Base-by-base conservation (phyloP, 1,140 invertebrate species). In the Elysia chlorotica region DNA sequence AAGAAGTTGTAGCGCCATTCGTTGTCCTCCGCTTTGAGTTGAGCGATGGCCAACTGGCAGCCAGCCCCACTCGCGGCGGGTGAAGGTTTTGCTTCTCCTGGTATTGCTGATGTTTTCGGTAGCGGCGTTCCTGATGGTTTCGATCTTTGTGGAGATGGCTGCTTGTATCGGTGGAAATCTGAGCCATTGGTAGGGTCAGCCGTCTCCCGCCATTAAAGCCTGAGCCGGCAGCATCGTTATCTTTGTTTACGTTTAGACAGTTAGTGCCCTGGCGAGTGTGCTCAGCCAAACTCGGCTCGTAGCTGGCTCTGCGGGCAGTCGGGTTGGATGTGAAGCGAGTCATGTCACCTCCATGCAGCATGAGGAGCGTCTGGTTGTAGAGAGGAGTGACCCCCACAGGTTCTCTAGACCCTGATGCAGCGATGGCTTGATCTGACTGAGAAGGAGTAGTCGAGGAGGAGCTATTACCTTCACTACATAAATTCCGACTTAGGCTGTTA, bases 41-140 rank as follows among this genome's bases (percentile, higher is more conserved):
- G 21, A 71, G 4, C 1, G 10, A 71, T 25, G 76, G 76, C 76
- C 76, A 77, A 65, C 76, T 77, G 36, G 76, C 69, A 19, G 76
- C 76, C 53, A 77, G 66, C 25, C 76, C 73, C 1, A 71, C 56
- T 17, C 6, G 56, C 31, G 38, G 1, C 5, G 56, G 33, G 4
- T 37, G 28, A 5, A 33, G 6, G n/a, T 59, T 48, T 63, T 38
- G 30, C 28, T 25, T 17, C 71, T 71, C 23, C 53, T 19, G 28
- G n/a, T n/a, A n/a, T n/a, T 72, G 56, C 21, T 33, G 65, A n/a
- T 19, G 17, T 33, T 35, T 5, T 25, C 65, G 28, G 33, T 31
- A 41, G 23, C 61, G 10, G 23, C 30, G 25, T 38, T 72, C 74
- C 21, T 38, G 36, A 17, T 35, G 2, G 14, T 63, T 3, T 4